Evolutionary conservation across 2,888 invertebrate species (phyloP).

Genomic region (Diaprepes abbreviatus): DNA sequence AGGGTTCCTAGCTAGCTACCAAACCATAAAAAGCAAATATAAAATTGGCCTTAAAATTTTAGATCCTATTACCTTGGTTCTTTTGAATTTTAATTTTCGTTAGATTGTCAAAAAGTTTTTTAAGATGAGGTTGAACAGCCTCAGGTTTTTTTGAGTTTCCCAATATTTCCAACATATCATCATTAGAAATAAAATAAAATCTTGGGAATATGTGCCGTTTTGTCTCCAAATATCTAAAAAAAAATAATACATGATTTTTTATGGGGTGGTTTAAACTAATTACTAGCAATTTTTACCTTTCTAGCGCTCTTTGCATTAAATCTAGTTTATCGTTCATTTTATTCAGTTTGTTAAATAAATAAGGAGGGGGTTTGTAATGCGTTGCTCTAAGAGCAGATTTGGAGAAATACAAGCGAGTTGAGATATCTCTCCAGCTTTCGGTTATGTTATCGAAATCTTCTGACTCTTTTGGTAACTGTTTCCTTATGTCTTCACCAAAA

Average conservation of each 20-base stretch:
- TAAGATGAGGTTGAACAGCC: slow-evolving; percentile 86
- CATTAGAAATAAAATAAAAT: slow-evolving; percentile 87
- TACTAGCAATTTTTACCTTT: slow-evolving; percentile 67
- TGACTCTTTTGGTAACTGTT: slow-evolving; percentile 84
- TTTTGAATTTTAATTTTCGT: slow-evolving; percentile 79
- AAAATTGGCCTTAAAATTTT: too few relatives aligned
- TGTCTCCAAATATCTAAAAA: slow-evolving; percentile 80
- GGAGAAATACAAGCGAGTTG: slow-evolving; percentile 70
- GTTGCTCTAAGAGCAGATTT: slow-evolving; percentile 75
- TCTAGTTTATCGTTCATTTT: slow-evolving; percentile 84
- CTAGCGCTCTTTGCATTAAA: slow-evolving; percentile 84
- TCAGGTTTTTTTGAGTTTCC: slow-evolving; percentile 89
- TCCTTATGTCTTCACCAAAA: slow-evolving; percentile 87
- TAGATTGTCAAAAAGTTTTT: slow-evolving; percentile 91
- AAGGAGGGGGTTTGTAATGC: slow-evolving; percentile 73
- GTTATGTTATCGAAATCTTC: slow-evolving; percentile 81
- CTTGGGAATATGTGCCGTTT: slow-evolving; percentile 90
- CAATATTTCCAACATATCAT: slow-evolving; percentile 86
- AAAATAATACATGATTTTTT: neutral
- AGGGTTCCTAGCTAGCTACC: too few relatives aligned
- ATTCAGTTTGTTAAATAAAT: slow-evolving; percentile 77
- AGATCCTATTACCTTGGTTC: slow-evolving; percentile 56
- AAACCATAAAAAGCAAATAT: too few relatives aligned
- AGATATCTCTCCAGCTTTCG: slow-evolving; percentile 79
- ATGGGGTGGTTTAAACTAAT: too few relatives aligned